phyloP scores from a whole-genome alignment of 2,797 vertebrate species.

The Synaphobranchus kaupii region DNA sequence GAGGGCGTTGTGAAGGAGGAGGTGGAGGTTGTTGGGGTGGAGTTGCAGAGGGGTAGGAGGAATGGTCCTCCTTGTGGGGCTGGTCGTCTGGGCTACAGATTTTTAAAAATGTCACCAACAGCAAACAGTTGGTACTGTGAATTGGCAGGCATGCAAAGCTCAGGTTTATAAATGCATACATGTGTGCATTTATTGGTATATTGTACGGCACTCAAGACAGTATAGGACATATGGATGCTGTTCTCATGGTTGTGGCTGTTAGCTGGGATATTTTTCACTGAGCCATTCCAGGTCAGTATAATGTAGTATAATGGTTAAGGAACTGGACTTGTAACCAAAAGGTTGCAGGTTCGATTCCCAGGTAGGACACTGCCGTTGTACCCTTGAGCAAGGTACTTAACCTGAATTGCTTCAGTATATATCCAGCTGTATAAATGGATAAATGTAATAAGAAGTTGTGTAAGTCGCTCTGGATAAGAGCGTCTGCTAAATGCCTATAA shows the following conservation, averaged over 20 bases:
- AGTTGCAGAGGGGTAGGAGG: no score
- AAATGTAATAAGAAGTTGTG: no score
- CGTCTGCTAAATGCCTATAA: no score
- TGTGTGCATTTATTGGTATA: not conserved
- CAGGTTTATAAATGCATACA: not conserved
- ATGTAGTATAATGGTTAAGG: no score
- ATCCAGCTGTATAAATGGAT: no score
- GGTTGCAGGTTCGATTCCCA: no score
- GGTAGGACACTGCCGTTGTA: no score
- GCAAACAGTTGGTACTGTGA: not conserved
- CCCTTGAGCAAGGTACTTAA: no score
- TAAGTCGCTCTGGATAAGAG: no score
- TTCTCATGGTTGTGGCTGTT: not conserved
- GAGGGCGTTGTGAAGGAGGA: not conserved
- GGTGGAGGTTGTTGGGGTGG: no score
- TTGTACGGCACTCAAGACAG: not conserved
- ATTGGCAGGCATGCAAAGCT: not conserved
- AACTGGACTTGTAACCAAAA: no score
- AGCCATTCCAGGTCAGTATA: not conserved
- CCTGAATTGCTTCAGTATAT: no score
- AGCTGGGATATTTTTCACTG: not conserved
- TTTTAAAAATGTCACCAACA: not conserved
- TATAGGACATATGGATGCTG: not conserved
- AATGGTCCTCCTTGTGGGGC: not conserved
- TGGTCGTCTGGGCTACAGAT: not conserved